These are phyloP conservation scores for Tyrannus savana DNA, from an alignment of 2,113 vertebrate genomes.

Conservation along the genomic window DNA sequence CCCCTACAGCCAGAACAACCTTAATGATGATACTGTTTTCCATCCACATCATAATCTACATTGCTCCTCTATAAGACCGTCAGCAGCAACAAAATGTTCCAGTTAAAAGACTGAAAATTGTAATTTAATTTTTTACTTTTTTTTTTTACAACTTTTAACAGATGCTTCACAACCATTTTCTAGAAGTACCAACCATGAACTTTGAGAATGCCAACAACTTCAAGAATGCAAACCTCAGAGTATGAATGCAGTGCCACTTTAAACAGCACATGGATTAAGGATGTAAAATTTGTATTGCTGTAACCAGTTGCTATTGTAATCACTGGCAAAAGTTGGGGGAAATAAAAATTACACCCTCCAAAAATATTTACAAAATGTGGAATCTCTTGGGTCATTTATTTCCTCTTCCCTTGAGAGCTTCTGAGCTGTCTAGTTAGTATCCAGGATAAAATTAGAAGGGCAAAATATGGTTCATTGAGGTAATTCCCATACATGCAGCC, in stretches of 20 bases:
- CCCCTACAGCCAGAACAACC: not conserved
- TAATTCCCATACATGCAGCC: not conserved
- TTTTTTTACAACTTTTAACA: conserved; percentile 42
- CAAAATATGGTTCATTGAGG: not conserved
- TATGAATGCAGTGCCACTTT: not conserved
- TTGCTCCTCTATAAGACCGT: not conserved
- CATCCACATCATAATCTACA: not conserved
- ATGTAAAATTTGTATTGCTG: conserved; percentile 12
- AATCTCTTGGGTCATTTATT: not conserved
- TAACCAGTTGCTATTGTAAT: not conserved
- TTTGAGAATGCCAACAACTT: conserved; percentile 56
- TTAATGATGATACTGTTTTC: not conserved
- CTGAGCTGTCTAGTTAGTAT: not conserved
- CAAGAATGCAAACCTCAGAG: conserved; percentile 36
- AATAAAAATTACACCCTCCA: not conserved
- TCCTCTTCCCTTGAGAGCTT: not conserved
- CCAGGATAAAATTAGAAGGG: not conserved
- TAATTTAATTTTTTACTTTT: conserved; percentile 13
- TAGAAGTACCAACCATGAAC: conserved; percentile 1
- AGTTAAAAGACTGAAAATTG: not conserved
- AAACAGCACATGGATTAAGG: conserved; percentile 20
- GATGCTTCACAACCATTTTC: conserved; percentile 38
- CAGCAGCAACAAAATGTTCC: conserved; percentile 13
- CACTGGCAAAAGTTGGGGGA: not conserved
- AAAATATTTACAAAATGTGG: not conserved